phyloP scores from a whole-genome alignment of 2,113 vertebrate species.

The Hippocampus abdominalis region DNA sequence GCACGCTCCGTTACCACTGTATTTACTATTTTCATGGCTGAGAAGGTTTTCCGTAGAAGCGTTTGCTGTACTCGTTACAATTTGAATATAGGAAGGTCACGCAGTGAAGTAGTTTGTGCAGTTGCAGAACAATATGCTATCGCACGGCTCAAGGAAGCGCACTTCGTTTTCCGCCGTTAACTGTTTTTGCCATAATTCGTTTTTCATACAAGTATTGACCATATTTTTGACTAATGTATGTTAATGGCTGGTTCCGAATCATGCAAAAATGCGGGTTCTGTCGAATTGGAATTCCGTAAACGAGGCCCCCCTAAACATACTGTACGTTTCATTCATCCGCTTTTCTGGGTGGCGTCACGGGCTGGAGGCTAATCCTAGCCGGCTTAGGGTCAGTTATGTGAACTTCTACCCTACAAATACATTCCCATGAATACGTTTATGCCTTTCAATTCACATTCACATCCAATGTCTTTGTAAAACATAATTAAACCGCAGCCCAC shows the following conservation, averaged over 20 bases:
- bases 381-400: slow-evolving; percentile 1
- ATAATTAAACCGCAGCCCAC: slow-evolving; percentile 9
- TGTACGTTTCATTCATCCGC: background rate
- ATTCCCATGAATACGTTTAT: slow-evolving; percentile 2
- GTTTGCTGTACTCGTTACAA: no score
- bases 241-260: background rate
- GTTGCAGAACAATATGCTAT: no score
- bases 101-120: no score
- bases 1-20: no score
- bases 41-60: no score
- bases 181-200: background rate
- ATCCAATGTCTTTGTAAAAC: slow-evolving; percentile 1
- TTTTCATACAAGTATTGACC: background rate
- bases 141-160: background rate
- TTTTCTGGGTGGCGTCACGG: background rate
- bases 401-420: background rate
- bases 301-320: background rate
- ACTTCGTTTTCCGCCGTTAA: background rate
- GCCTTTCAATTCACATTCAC: slow-evolving; percentile 8
- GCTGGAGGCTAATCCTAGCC: background rate
- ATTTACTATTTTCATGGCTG: no score
- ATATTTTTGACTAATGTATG: background rate
- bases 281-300: background rate
- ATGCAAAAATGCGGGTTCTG: background rate
- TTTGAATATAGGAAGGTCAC: no score